Base-by-base conservation (phyloP, 2,797 vertebrate species). In the Dermochelys coriacea region DNA sequence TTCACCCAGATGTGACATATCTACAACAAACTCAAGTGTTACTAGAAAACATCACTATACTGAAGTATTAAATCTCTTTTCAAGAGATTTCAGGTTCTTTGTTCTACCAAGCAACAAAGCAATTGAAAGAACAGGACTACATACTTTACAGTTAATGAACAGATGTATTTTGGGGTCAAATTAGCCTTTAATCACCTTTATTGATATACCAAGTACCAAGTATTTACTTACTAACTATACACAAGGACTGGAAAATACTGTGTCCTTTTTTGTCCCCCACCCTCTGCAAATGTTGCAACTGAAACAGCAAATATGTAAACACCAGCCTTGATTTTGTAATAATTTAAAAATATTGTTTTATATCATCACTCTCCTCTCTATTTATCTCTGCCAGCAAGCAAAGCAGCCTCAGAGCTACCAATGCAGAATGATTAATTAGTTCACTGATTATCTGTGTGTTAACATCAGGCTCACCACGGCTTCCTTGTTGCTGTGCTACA, bases 301-400 rank as follows among this genome's bases (percentile, higher is more conserved):
- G 80, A 64, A 84, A 95, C n/a, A 95, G 84, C 89, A 92, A 91
- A 21, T 96, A 96, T 83, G 90, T 93, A 96, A 97, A 96, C 54
- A 50, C 83, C 77, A 31, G 21, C 78, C 57, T 94, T 89, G 92
- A 80, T 92, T 94, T 94, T 95, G 84, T 95, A 91, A 96, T 91
- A 91, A 87, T 89, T 95, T 93, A 80, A 90, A 96, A 90, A 89
- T 85, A 93, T 5, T 93, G 85, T 78, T 97, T 95, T 93, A 91
- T 93, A 92, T 91, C 52, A 90, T 78, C 88, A 31, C 50, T 91
- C 41, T 37, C 27, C 82, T 83, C 82, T 85, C 91, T 91, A 96
- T 97, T 96, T 90, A 95, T 96, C 96, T 97, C 95, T 92, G 92
- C 55, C 92, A 84, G 19, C 50, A 50, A 93, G 83, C 50, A n/a